A percentile compares a stretch with the other conserved stretches of the same genome.
phyloP scores from a whole-genome alignment of 2,888 invertebrate genomes.

The Diogma glabrata region DNA sequence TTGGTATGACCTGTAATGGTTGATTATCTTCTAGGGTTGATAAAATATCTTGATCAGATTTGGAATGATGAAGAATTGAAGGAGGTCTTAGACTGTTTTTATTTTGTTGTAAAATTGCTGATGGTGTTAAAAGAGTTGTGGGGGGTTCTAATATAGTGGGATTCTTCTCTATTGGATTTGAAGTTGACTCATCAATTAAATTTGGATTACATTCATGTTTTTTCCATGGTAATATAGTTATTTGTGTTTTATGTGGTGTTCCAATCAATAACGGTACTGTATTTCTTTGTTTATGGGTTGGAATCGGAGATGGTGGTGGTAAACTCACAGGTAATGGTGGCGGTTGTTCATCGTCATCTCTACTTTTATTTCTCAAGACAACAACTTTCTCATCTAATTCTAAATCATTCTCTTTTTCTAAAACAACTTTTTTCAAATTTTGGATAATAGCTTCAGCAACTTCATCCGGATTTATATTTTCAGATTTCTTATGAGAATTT shows the following conservation, averaged over 20 bases:
- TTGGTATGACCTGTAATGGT: too few species aligned
- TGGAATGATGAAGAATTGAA: neutral
- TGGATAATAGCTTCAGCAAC: neutral
- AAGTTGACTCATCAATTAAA: neutral
- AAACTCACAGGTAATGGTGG: constrained; percentile 16
- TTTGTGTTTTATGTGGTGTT: neutral
- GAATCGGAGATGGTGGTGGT: constrained; percentile 13
- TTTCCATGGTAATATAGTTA: neutral
- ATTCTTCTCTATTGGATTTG: neutral
- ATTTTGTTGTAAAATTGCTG: neutral
- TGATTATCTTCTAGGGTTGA: neutral
- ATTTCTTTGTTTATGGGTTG: neutral
- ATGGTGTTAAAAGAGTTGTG: neutral
- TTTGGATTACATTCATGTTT: neutral
- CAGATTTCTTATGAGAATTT: constrained; percentile 6
- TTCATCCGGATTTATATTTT: constrained; percentile 12
- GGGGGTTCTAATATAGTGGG: neutral
- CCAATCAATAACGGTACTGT: too few species aligned
- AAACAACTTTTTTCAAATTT: too few species aligned
- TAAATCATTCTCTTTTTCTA: neutral
- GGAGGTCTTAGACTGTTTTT: too few species aligned
- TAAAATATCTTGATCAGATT: neutral
- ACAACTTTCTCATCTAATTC: neutral
- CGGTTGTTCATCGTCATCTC: constrained; percentile 10
- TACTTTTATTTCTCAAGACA: neutral